A percentile compares a stretch with the other conserved stretches of the same genome.
Conservation (phyloP, 2,797 vertebrate genomes). For the Poecilia gillii region DNA sequence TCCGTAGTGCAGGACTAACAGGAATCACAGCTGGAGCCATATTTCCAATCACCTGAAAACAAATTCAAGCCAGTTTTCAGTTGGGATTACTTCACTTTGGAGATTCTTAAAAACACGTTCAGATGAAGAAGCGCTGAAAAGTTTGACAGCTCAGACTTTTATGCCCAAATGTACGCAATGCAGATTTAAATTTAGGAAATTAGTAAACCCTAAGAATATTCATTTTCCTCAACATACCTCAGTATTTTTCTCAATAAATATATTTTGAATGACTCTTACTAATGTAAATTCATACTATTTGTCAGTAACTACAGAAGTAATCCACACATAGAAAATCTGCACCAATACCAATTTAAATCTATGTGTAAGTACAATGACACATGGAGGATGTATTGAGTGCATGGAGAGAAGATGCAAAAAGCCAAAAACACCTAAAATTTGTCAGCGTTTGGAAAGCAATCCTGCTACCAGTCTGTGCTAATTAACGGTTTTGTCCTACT, state of each 20-base stretch:
- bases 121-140: not conserved
- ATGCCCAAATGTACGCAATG: not conserved
- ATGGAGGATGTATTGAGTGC: not conserved
- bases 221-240: not conserved
- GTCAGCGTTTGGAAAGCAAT: not conserved
- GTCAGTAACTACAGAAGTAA: not conserved
- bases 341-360: not conserved
- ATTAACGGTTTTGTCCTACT: not conserved
- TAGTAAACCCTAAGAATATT: too few relatives aligned
- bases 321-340: not conserved
- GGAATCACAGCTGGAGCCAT: constrained; percentile 87
- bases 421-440: not conserved
- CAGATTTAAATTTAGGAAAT: not conserved
- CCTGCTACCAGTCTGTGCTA: not conserved
- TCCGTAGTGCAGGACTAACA: constrained; percentile 82
- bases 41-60: constrained; percentile 90
- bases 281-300: not conserved
- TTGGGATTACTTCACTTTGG: not conserved
- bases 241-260: not conserved
- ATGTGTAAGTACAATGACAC: not conserved
- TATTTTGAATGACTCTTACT: not conserved
- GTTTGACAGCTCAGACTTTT: not conserved
- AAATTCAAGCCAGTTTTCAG: not conserved
- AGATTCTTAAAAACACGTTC: not conserved
- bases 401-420: not conserved